Evolutionary conservation across 2,888 invertebrate species (phyloP).

Genomic region (Drosophila mettleri): DNA sequence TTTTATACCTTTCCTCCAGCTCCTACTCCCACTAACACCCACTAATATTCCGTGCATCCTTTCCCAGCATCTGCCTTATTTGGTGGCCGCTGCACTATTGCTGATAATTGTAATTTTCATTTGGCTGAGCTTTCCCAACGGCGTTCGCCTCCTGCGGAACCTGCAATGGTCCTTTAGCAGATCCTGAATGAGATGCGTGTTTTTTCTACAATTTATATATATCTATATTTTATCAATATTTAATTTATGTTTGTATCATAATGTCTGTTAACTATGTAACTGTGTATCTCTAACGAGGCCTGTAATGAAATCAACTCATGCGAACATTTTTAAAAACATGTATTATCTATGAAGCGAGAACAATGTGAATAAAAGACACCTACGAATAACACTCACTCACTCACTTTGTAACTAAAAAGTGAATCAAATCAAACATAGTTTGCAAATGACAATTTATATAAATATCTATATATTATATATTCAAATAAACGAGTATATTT

Average conservation of each 20-base stretch:
- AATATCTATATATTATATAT: slow-evolving; percentile 16
- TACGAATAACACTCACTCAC: slow-evolving; percentile 30
- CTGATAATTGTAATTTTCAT: slow-evolving; percentile 16
- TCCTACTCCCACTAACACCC: slow-evolving; percentile 9
- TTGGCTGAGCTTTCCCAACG: slow-evolving; percentile 18
- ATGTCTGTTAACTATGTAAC: slow-evolving; percentile 41
- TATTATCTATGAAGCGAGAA: slow-evolving; percentile 60
- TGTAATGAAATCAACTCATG: slow-evolving; percentile 63
- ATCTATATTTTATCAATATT: slow-evolving; percentile 18
- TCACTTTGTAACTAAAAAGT: slow-evolving; percentile 52
- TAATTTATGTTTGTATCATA: slow-evolving; percentile 61
- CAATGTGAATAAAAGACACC: slow-evolving; percentile 68
- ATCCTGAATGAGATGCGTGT: background rate
- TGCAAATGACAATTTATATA: slow-evolving; percentile 42
- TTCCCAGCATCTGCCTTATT: slow-evolving; percentile 21
- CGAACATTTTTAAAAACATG: slow-evolving; percentile 56
- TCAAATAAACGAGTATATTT: slow-evolving; percentile 65
- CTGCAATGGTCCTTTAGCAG: background rate
- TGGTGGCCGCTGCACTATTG: slow-evolving; percentile 12
- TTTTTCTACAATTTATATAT: background rate
- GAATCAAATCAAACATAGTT: slow-evolving; percentile 49
- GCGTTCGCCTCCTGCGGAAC: slow-evolving; percentile 8
- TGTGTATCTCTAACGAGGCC: slow-evolving; percentile 53
- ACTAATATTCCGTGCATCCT: slow-evolving; percentile 26
- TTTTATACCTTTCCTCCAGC: background rate